Evolutionary conservation across 2,113 vertebrate species (phyloP), one percentile per base, ranked within the genome.

Genomic region (Panurus biarmicus): DNA sequence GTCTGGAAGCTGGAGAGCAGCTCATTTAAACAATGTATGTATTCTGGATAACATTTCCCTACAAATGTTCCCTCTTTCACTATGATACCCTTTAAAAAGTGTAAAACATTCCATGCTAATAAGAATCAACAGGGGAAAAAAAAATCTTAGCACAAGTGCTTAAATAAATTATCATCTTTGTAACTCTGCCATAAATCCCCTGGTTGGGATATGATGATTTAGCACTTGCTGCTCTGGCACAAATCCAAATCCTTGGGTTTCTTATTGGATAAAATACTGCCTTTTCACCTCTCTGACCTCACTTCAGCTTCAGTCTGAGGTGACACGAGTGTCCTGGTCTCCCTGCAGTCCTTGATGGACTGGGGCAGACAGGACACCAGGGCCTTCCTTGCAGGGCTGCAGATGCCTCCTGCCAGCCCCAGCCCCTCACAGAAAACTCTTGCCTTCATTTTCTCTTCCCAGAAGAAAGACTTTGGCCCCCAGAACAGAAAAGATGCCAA

Each of bases 101-200:
- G 62, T 94, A 96, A 97, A 97, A 95, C 53, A 60, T 92, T 96
- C 94, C 89, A 93, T 40, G 65, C 72, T 97, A 96, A 97, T 96
- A 96, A 96, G 97, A 97, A 96, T 95, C 94, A 97, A 94, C 65
- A 85, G 76, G 75, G 45, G 65, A 12, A 56, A 71, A 79, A 87
- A 87, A 90, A 79, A 95, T 91, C 88, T 74, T 95, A 91, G 89
- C 62, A 94, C 83, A 56, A 95, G 89, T 82, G 65, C 64, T 91
- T 93, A 95, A 96, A 97, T 94, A 96, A 96, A 95, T 91, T 77
- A 92, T 88, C 79, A 66, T 95, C 92, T 94, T 80, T 92, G 93
- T 88, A 92, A 90, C 76, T 82, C 79, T 92, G 80, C 92, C 89
- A 91, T 93, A 95, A 96, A 92, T 85, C 85, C 81, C 58, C 66